Evolutionary conservation across 2,888 invertebrate species (phyloP).

Genomic region (Rotaria sp.): DNA sequence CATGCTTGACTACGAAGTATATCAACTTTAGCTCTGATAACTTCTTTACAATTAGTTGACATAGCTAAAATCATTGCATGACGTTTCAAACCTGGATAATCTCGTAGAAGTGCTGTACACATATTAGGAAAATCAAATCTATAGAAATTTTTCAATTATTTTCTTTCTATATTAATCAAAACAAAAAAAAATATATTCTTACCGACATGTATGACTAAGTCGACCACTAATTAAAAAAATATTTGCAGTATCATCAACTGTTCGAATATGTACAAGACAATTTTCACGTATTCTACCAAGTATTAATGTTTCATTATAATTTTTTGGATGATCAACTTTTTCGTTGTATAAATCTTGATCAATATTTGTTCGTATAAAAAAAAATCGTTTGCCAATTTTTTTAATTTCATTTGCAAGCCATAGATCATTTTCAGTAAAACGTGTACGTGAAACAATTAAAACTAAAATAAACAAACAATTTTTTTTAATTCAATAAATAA

Average conservation of each 20-base stretch:
- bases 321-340: slow-evolving; percentile 21
- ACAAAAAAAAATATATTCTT: not conserved
- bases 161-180: not conserved
- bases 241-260: not conserved
- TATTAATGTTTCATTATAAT: not conserved
- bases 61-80: not conserved
- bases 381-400: slow-evolving; percentile 30
- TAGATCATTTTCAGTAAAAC: slow-evolving; percentile 41
- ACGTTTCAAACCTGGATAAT: slow-evolving; percentile 27
- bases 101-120: not conserved
- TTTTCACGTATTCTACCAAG: not conserved
- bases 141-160: not conserved
- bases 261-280: slow-evolving; percentile 5
- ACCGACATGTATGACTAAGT: not conserved
- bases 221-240: not conserved
- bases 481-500: not conserved
- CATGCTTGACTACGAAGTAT: not conserved
- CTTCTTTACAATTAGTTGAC: slow-evolving; percentile 22
- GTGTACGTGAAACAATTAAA: slow-evolving; percentile 37
- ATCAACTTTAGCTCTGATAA: slow-evolving; percentile 15
- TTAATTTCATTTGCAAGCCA: slow-evolving; percentile 40
- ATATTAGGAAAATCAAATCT: slow-evolving; percentile 19
- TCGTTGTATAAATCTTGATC: slow-evolving; percentile 28
- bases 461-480: not conserved
- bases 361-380: slow-evolving; percentile 41